Evolutionary conservation across 2,888 invertebrate species (phyloP).

Genomic region (Habroteleia sp.): DNA sequence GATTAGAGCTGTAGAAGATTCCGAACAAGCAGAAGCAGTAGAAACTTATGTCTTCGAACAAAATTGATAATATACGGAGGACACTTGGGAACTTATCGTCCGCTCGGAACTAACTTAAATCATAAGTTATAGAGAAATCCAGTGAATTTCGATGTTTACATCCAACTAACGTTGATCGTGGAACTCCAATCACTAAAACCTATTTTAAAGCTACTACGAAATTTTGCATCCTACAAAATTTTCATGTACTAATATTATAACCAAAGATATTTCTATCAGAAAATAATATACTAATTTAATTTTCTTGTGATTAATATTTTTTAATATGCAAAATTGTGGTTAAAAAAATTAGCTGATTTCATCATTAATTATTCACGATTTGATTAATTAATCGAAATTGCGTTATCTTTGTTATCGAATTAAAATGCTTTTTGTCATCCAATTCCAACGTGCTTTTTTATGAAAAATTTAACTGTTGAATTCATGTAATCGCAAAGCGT

Average conservation of each 20-base stretch:
- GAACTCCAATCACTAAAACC: no score
- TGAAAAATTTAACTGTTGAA: no score
- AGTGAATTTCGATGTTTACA: conserved; percentile 7
- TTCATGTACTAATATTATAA: no score
- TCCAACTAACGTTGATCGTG: background rate
- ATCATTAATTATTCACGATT: no score
- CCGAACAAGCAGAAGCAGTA: background rate
- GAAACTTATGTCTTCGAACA: conserved; percentile 26
- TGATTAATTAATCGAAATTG: no score
- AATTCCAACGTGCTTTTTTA: no score
- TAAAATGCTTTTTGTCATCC: background rate
- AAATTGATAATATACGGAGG: conserved; percentile 35
- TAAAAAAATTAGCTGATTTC: no score
- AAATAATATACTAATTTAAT: background rate
- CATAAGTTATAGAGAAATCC: conserved; percentile 20
- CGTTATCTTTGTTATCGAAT: background rate
- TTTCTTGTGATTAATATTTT: no score
- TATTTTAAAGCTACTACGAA: no score
- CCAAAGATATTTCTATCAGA: no score
- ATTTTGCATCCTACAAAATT: no score
- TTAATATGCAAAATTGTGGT: no score
- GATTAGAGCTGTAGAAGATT: conserved; percentile 24
- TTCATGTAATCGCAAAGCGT: conserved; percentile 3
- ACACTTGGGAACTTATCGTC: conserved; percentile 20
- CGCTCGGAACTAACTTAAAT: conserved; percentile 19